phyloP scores from a whole-genome alignment of 1,140 invertebrate genomes.

The Trichonephila clavipes region DNA sequence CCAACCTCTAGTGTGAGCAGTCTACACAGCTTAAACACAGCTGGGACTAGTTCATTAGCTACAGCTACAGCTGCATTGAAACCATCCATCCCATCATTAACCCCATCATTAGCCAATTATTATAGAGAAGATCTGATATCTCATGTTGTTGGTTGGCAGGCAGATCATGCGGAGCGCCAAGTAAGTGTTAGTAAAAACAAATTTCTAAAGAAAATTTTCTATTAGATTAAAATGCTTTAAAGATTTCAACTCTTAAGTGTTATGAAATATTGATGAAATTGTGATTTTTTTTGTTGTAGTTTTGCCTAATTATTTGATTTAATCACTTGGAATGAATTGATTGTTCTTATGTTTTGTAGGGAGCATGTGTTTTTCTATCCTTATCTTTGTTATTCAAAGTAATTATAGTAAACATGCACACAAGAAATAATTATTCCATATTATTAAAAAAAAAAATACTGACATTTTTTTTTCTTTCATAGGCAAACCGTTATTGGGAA shows the following conservation, averaged over 20 bases:
- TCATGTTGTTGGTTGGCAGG: conserved; percentile 95
- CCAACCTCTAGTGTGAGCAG: conserved; percentile 83
- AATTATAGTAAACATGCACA: too few relatives aligned
- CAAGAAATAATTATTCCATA: too few relatives aligned
- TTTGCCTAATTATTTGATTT: background rate
- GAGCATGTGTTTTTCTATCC: too few relatives aligned
- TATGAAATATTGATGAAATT: too few relatives aligned
- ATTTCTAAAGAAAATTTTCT: too few relatives aligned
- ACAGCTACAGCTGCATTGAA: conserved; percentile 78
- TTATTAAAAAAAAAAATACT: too few relatives aligned
- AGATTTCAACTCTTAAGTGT: too few relatives aligned
- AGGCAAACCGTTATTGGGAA: conserved; percentile 92
- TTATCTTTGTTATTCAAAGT: too few relatives aligned
- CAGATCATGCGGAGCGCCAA: conserved; percentile 95
- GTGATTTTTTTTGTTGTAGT: too few relatives aligned
- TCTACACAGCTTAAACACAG: conserved; percentile 82
- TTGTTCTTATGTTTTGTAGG: too few relatives aligned
- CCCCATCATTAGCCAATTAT: conserved; percentile 94
- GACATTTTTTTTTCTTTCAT: conserved; percentile 62
- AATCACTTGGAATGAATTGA: background rate
- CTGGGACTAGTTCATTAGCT: conserved; percentile 80
- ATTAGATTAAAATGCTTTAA: too few relatives aligned
- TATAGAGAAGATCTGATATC: conserved; percentile 93
- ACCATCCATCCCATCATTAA: conserved; percentile 86
- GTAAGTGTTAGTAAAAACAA: conserved; percentile 82